Conservation (phyloP, 2,113 vertebrate species). For the Halcyon senegalensis region DNA sequence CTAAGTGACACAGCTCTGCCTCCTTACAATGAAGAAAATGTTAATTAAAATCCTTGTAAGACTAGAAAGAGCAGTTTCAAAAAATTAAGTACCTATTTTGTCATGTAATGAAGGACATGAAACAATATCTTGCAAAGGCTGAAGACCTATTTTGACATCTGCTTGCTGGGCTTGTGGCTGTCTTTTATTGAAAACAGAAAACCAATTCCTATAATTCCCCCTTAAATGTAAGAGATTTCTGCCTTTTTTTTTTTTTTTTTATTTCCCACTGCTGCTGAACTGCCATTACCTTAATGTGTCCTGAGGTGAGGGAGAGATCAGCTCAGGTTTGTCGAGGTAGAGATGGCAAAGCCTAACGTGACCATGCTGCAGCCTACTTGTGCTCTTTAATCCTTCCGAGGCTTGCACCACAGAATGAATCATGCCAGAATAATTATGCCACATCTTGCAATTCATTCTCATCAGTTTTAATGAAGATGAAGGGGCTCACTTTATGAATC, state of each 20-base stretch:
- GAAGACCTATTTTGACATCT: not conserved
- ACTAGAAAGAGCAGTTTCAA: not conserved
- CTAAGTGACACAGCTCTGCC: not conserved
- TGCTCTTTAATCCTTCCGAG: conserved; percentile 1
- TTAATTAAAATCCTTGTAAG: not conserved
- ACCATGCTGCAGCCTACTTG: conserved; percentile 4
- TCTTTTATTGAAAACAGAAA: not conserved
- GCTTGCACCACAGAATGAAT: not conserved
- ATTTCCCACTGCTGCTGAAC: not conserved
- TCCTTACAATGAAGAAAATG: not conserved
- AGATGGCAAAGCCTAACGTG: not conserved
- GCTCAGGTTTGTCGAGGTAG: conserved; percentile 7
- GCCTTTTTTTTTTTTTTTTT: not conserved
- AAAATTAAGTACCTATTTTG: not conserved
- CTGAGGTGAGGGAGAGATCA: not conserved
- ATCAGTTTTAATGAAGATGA: conserved; percentile 73
- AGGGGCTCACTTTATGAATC: conserved; percentile 65
- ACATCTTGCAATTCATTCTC: conserved; percentile 67
- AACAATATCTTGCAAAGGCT: not conserved
- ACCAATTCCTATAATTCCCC: not conserved
- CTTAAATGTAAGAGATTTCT: not conserved
- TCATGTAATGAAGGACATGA: not conserved
- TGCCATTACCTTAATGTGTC: not conserved
- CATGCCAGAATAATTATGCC: conserved; percentile 53
- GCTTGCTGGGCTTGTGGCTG: not conserved